Percentiles rank a stretch among this genome's conserved stretches.
Conservation (phyloP, 2,797 vertebrate genomes). For the Schizopygopsis pylzovi region DNA sequence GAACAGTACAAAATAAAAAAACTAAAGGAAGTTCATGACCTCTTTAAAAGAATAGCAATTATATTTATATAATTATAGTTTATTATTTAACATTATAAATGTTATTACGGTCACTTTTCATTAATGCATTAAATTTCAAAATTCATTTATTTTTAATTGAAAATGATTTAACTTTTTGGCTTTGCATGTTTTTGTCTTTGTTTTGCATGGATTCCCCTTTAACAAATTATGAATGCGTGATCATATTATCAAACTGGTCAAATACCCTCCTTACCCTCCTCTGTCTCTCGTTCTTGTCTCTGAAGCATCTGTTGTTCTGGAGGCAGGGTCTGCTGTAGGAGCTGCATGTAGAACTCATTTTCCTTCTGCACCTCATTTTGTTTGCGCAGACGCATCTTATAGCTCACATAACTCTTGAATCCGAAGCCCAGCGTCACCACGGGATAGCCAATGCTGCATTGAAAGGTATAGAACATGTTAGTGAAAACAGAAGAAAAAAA, state of each 20-base stretch:
- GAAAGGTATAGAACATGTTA: background rate
- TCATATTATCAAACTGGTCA: background rate
- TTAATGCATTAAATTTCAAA: background rate
- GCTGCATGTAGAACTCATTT: slow-evolving; percentile 99
- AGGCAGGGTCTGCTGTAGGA: slow-evolving; percentile 94
- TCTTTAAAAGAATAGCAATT: no score
- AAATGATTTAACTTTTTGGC: background rate
- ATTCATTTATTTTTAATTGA: background rate
- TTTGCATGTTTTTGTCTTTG: no score
- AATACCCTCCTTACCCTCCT: slow-evolving; percentile 86
- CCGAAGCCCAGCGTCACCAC: slow-evolving; percentile 98
- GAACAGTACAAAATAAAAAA: no score
- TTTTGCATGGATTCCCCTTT: background rate
- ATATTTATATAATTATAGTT: background rate
- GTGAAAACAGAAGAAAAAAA: background rate
- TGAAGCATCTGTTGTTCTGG: slow-evolving; percentile 97
- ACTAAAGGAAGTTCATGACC: no score
- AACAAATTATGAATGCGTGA: background rate
- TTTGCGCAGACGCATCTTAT: slow-evolving; percentile 96
- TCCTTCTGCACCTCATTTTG: slow-evolving; percentile 98
- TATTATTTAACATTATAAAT: background rate
- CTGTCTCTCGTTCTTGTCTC: slow-evolving; percentile 92
- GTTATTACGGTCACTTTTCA: background rate
- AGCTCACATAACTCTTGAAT: slow-evolving; percentile 99
- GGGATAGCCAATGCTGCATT: slow-evolving; percentile 92